Conservation (phyloP, 2,888 invertebrate species). For the Drosophila ustulata region DNA sequence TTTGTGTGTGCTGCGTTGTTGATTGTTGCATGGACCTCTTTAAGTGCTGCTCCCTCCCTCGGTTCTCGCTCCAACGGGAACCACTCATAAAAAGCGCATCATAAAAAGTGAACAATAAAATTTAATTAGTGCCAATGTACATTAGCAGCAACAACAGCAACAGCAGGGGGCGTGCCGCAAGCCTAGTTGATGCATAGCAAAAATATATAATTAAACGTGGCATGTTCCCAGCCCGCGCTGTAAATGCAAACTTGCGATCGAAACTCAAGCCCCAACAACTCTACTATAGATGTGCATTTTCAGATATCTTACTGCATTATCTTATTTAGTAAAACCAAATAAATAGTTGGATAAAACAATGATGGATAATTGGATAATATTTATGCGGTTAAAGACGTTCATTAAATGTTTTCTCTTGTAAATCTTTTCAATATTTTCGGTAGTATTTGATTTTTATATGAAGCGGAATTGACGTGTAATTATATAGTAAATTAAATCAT, state of each 20-base stretch:
- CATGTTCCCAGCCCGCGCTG: neutral
- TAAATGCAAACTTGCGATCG: slow-evolving; percentile 9
- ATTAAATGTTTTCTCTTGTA: too few species aligned
- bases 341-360: too few species aligned
- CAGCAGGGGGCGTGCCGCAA: slow-evolving; percentile 8
- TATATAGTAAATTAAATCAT: too few species aligned
- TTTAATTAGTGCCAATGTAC: slow-evolving; percentile 61
- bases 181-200: neutral
- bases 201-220: slow-evolving; percentile 2
- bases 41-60: slow-evolving; percentile 35
- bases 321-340: too few species aligned
- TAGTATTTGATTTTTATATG: too few species aligned
- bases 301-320: too few species aligned
- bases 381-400: too few species aligned
- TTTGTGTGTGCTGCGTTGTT: slow-evolving; percentile 22
- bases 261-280: neutral
- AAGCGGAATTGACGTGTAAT: too few species aligned
- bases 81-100: slow-evolving; percentile 45
- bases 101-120: slow-evolving; percentile 63
- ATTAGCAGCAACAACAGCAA: slow-evolving; percentile 2
- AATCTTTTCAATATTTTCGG: too few species aligned
- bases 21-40: slow-evolving; percentile 26
- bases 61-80: neutral
- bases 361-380: too few species aligned
- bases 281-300: slow-evolving; percentile 1